Percentiles rank a stretch among this genome's conserved stretches.
Evolutionary conservation across 2,797 vertebrate species (phyloP).

Genomic region (Ctenosaura bakeri): DNA sequence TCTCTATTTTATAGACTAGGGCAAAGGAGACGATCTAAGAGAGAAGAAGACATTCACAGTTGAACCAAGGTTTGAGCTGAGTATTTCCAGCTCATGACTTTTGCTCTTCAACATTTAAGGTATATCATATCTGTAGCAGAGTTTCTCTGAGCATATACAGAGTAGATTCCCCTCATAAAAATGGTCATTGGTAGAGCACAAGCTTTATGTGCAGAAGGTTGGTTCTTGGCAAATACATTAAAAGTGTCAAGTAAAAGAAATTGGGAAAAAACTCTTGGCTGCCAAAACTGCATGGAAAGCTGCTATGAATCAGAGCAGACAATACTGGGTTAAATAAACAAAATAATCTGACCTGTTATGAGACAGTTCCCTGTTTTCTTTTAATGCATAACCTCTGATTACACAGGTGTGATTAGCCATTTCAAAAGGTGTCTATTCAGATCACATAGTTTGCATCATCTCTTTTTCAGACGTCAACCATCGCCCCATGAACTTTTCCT

Average conservation of each 20-base stretch:
- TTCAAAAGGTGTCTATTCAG: not conserved
- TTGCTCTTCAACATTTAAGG: not conserved
- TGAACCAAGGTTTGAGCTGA: not conserved
- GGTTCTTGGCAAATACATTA: not conserved
- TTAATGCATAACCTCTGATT: too few species aligned
- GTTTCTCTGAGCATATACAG: not conserved
- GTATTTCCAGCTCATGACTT: not conserved
- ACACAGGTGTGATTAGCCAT: not conserved
- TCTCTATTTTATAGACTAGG: not conserved
- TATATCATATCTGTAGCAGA: not conserved
- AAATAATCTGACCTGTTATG: not conserved
- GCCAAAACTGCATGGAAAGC: not conserved
- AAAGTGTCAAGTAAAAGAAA: not conserved
- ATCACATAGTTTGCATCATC: not conserved
- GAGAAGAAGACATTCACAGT: not conserved
- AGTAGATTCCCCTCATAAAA: not conserved
- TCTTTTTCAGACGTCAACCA: not conserved
- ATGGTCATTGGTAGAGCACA: not conserved
- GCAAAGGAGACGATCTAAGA: not conserved
- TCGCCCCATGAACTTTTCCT: not conserved
- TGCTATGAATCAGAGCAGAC: not conserved
- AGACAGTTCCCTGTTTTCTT: too few species aligned
- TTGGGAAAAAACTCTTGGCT: not conserved
- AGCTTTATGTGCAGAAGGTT: not conserved
- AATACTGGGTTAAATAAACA: not conserved